Evolutionary conservation across 2,113 vertebrate genomes (phyloP).

Genomic region (Pungitius pungitius): DNA sequence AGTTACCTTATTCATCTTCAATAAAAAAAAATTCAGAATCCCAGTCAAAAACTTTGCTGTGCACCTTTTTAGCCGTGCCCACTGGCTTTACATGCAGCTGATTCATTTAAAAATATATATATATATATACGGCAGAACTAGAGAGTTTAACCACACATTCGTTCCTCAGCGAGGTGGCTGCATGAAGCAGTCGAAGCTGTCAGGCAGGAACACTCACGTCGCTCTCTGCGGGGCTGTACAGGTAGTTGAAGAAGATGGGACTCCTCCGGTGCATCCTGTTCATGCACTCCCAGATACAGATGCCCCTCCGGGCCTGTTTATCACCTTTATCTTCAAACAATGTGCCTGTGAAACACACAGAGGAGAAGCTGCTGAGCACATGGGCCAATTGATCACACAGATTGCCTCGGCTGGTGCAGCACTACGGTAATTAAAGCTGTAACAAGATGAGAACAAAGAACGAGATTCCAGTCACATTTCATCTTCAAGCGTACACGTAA

Average conservation of each 20-base stretch:
- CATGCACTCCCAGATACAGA: slow-evolving; percentile 98
- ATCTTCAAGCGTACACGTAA: background rate
- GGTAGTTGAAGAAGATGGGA: slow-evolving; percentile 96
- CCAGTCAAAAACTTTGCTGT: background rate
- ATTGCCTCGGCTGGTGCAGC: background rate
- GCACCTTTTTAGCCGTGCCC: background rate
- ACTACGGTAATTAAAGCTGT: background rate
- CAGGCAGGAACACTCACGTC: slow-evolving; percentile 75
- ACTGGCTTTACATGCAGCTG: background rate
- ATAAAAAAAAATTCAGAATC: background rate
- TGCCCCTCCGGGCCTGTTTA: slow-evolving; percentile 90
- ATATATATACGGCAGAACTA: background rate
- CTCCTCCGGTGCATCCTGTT: slow-evolving; percentile 91
- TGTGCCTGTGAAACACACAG: slow-evolving; percentile 81
- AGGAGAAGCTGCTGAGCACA: slow-evolving; percentile 45
- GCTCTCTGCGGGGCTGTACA: slow-evolving; percentile 87
- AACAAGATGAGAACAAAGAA: background rate
- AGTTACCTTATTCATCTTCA: background rate
- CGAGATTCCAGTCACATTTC: background rate
- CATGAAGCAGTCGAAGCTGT: background rate
- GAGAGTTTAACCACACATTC: background rate
- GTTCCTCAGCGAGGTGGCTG: background rate
- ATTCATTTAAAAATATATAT: background rate
- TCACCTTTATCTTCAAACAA: slow-evolving; percentile 97
- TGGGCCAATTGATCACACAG: background rate